Evolutionary conservation across 2,888 invertebrate genomes (phyloP).

Genomic region (Nephrotoma guestfalica): DNA sequence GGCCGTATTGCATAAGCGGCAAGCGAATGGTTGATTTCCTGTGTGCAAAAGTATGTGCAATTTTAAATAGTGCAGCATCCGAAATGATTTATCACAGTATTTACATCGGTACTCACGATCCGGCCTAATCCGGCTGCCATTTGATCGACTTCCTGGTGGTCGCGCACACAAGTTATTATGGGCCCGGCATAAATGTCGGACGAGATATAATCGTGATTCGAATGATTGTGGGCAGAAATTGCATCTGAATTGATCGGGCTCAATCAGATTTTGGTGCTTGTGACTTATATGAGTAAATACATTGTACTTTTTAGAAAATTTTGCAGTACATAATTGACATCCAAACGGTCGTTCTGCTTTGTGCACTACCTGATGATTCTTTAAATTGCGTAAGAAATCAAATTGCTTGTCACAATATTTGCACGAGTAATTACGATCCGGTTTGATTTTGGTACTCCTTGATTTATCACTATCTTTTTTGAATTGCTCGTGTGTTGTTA

Average conservation of each 20-base stretch:
- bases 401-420: too few relatives aligned
- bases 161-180: too few relatives aligned
- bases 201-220: neutral
- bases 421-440: constrained; percentile 42
- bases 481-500: too few relatives aligned
- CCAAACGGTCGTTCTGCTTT: too few relatives aligned
- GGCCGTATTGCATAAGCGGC: constrained; percentile 79
- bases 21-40: constrained; percentile 79
- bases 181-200: too few relatives aligned
- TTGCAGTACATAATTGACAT: too few relatives aligned
- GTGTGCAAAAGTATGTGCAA: constrained; percentile 78
- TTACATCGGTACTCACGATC: constrained; percentile 77
- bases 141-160: constrained; percentile 12
- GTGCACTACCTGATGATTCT: too few relatives aligned
- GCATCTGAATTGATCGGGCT: neutral
- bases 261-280: constrained; percentile 16
- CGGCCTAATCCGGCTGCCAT: constrained; percentile 33
- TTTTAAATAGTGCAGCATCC: constrained; percentile 86
- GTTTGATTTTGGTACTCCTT: constrained; percentile 17
- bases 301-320: too few relatives aligned
- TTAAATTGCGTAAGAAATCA: too few relatives aligned
- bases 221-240: neutral
- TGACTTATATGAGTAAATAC: constrained; percentile 17
- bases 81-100: constrained; percentile 81
- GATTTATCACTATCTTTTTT: too few relatives aligned